Percentiles rank a stretch among this genome's conserved stretches.
These are phyloP conservation scores for Hypercompe scribonia DNA, from an alignment of 2,888 invertebrate genomes.

Conservation along the genomic window DNA sequence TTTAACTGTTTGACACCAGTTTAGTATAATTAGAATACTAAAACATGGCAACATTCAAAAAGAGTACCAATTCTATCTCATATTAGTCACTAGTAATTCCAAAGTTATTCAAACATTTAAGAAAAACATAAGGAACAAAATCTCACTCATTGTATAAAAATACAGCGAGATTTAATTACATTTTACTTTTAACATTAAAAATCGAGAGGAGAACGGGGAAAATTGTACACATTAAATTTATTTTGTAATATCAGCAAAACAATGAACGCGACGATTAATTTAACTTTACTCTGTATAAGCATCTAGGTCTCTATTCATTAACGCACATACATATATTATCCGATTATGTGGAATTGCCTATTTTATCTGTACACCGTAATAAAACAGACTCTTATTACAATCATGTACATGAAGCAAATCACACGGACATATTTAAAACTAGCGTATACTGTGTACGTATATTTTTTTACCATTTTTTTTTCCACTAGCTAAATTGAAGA, in stretches of 20 bases:
- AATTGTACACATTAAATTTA: slow-evolving; percentile 54
- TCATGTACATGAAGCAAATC: slow-evolving; percentile 55
- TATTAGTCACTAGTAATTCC: slow-evolving; percentile 3
- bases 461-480: slow-evolving; percentile 67
- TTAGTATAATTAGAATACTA: not conserved
- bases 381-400: slow-evolving; percentile 39
- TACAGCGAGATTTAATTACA: slow-evolving; percentile 71
- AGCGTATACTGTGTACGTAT: slow-evolving; percentile 86
- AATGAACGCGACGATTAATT: slow-evolving; percentile 68
- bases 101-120: slow-evolving; percentile 7
- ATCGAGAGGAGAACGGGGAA: slow-evolving; percentile 64
- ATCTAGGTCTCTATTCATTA: slow-evolving; percentile 78
- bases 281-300: slow-evolving; percentile 73
- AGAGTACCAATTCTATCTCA: slow-evolving; percentile 5
- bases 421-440: slow-evolving; percentile 75
- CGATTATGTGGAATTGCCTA: slow-evolving; percentile 48
- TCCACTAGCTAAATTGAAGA: slow-evolving; percentile 78
- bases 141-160: slow-evolving; percentile 71
- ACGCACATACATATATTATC: slow-evolving; percentile 76
- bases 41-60: not conserved
- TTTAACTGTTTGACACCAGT: not conserved
- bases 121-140: slow-evolving; percentile 35
- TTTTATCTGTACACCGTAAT: slow-evolving; percentile 49
- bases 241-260: slow-evolving; percentile 59
- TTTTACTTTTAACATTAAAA: slow-evolving; percentile 59